phyloP scores from a whole-genome alignment of 2,888 invertebrate genomes.

The Apotomis capreana region DNA sequence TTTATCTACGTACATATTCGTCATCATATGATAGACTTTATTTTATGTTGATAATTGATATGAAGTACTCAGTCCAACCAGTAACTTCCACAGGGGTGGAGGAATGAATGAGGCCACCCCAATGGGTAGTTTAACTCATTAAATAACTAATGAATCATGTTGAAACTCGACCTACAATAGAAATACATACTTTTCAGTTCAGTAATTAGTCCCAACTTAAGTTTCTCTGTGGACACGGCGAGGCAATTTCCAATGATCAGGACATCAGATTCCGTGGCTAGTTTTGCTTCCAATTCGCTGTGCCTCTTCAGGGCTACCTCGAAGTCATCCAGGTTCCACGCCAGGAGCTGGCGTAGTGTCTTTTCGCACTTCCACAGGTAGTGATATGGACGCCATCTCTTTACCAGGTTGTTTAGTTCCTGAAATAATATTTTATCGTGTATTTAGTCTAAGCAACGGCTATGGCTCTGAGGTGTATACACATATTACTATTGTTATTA shows the following conservation, averaged over 20 bases:
- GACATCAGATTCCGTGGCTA: conserved; percentile 88
- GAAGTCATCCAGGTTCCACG: conserved; percentile 89
- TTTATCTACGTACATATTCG: too few species aligned
- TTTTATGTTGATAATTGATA: too few species aligned
- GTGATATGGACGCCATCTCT: conserved; percentile 94
- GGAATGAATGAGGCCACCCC: too few species aligned
- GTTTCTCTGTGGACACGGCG: conserved; percentile 90
- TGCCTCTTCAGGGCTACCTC: conserved; percentile 89
- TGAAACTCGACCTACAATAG: too few species aligned
- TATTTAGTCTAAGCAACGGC: neutral
- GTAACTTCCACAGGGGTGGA: too few species aligned
- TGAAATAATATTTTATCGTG: conserved; percentile 54
- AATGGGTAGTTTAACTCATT: too few species aligned
- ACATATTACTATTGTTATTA: too few species aligned
- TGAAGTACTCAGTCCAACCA: too few species aligned
- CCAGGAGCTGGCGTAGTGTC: conserved; percentile 89
- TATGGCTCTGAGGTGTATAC: too few species aligned
- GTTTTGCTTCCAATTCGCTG: conserved; percentile 89
- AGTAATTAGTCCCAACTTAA: conserved; percentile 92
- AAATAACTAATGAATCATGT: too few species aligned
- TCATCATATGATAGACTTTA: too few species aligned
- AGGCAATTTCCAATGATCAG: conserved; percentile 88
- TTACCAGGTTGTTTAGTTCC: conserved; percentile 92
- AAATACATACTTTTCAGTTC: conserved; percentile 87
- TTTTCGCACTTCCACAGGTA: conserved; percentile 94